phyloP scores from a whole-genome alignment of 2,888 invertebrate genomes.

The Andrena trimmerana region DNA sequence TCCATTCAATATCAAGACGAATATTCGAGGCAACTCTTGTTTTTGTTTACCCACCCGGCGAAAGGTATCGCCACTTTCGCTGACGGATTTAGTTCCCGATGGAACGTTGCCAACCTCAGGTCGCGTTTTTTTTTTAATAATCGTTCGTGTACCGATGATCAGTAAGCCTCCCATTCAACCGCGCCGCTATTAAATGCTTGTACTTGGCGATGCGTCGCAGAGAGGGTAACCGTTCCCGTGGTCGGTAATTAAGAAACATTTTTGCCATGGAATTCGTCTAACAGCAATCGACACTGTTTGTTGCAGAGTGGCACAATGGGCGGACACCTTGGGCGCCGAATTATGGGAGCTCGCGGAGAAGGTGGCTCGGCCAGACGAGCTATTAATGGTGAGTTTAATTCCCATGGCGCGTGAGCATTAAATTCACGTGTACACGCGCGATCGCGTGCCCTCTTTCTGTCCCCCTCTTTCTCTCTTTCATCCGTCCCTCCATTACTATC shows the following conservation, averaged over 20 bases:
- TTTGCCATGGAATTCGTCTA: neutral
- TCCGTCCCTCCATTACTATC: slow-evolving; percentile 5
- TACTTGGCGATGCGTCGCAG: neutral
- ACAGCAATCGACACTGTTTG: neutral
- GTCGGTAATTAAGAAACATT: neutral
- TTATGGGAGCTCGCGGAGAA: slow-evolving; percentile 92
- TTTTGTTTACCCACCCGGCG: slow-evolving; percentile 11
- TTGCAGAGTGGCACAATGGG: slow-evolving; percentile 92
- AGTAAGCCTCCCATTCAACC: neutral
- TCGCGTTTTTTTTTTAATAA: neutral
- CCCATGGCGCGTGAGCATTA: neutral
- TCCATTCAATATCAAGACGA: too few relatives aligned
- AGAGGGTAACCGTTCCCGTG: neutral
- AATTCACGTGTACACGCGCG: neutral
- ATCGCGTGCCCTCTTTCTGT: neutral
- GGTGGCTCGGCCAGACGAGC: slow-evolving; percentile 92
- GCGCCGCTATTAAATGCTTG: neutral
- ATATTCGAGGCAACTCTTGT: too few relatives aligned
- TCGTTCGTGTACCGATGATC: neutral
- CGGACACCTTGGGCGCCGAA: slow-evolving; percentile 91
- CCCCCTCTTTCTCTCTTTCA: neutral
- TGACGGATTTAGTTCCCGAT: neutral
- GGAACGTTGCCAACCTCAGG: neutral
- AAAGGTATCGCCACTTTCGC: neutral
- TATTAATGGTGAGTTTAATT: slow-evolving; percentile 89